A percentile compares a stretch with the other conserved stretches of the same genome.
Conservation (phyloP, 2,888 invertebrate species). For the Acleris holmiana region DNA sequence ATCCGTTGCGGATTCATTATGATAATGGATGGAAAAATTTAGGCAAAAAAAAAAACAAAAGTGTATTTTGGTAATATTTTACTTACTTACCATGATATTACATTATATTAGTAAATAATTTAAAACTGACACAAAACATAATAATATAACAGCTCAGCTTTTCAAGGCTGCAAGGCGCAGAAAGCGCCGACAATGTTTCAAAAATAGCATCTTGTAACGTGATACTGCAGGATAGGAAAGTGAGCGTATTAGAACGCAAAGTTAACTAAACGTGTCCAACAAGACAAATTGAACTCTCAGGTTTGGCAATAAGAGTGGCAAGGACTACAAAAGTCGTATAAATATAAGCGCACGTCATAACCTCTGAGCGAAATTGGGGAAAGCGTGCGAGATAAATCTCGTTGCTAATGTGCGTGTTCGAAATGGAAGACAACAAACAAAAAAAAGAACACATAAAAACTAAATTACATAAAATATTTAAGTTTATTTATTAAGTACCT, state of each 20-base stretch:
- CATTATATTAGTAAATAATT: too few relatives aligned
- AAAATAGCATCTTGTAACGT: constrained; percentile 35
- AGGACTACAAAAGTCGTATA: constrained; percentile 21
- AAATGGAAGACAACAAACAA: constrained; percentile 25
- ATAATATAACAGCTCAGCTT: constrained; percentile 20
- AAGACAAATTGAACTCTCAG: constrained; percentile 15
- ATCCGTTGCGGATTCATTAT: constrained; percentile 59
- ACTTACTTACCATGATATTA: too few relatives aligned
- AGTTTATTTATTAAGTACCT: too few relatives aligned
- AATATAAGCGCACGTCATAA: constrained; percentile 56
- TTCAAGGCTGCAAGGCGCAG: constrained; percentile 16
- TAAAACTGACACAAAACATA: constrained; percentile 1
- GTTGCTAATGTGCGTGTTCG: constrained; percentile 49
- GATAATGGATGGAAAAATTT: constrained; percentile 52
- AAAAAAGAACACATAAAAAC: background rate
- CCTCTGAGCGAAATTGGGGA: constrained; percentile 60
- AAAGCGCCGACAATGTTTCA: constrained; percentile 31
- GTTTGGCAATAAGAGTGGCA: constrained; percentile 16
- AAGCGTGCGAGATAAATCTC: constrained; percentile 63
- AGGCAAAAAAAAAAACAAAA: constrained; percentile 23
- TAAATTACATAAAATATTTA: too few relatives aligned
- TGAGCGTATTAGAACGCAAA: constrained; percentile 42
- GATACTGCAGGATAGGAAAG: constrained; percentile 43
- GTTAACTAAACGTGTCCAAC: background rate
- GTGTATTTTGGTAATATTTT: background rate